A percentile compares a stretch with the other conserved stretches of the same genome.
These are phyloP conservation scores for Campylomormyrus tamandua DNA, from an alignment of 2,113 vertebrate species.

Conservation along the genomic window DNA sequence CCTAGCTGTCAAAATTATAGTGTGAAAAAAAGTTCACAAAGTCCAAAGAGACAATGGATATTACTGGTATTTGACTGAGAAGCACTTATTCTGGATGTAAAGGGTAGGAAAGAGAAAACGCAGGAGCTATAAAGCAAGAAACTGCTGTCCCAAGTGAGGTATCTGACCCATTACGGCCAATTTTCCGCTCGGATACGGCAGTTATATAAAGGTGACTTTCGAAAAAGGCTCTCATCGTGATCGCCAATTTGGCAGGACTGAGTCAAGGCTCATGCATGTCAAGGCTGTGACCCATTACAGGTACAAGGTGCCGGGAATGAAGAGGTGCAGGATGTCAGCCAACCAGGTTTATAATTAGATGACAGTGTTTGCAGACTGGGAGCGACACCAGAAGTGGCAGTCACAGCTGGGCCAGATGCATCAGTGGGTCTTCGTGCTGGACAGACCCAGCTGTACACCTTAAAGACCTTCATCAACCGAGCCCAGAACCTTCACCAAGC, in stretches of 20 bases:
- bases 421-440: not conserved
- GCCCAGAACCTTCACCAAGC: not conserved
- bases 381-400: not conserved
- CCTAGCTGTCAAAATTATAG: not conserved
- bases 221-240: not conserved
- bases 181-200: not conserved
- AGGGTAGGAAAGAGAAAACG: not conserved
- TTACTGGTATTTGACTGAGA: not conserved
- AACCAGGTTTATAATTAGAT: not conserved
- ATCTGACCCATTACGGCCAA: not conserved
- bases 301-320: not conserved
- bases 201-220: not conserved
- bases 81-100: not conserved
- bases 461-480: not conserved
- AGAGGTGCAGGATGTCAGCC: not conserved
- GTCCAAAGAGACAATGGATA: not conserved
- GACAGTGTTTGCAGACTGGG: not conserved
- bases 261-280: not conserved
- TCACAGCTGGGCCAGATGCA: not conserved
- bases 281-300: not conserved
- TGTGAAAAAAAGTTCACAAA: not conserved
- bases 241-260: not conserved
- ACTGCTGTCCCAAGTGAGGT: not conserved
- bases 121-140: not conserved
- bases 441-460: not conserved